Percentiles rank a stretch among this genome's conserved stretches.
phyloP scores from a whole-genome alignment of 2,797 vertebrate species.

The Centroberyx gerrardi region DNA sequence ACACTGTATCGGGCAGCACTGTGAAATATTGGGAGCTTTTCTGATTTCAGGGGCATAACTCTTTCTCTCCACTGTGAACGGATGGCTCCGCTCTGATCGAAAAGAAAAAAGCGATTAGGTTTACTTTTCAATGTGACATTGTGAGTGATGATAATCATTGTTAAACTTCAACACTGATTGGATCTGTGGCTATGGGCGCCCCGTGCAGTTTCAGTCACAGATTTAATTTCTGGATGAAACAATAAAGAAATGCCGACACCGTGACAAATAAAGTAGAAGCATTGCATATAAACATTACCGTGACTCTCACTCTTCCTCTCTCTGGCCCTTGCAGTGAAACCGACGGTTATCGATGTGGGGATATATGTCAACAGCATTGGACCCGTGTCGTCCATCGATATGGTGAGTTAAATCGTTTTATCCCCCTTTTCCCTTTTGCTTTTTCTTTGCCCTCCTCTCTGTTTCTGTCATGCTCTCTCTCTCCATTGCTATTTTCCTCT shows the following conservation, averaged over 20 bases:
- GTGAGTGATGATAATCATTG: slow-evolving; percentile 34
- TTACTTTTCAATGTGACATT: slow-evolving; percentile 38
- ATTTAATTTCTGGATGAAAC: slow-evolving; percentile 16
- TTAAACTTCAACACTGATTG: slow-evolving; percentile 37
- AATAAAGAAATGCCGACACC: not conserved
- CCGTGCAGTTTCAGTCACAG: not conserved
- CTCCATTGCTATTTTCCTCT: not conserved
- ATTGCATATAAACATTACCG: not conserved
- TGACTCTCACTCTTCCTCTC: slow-evolving; percentile 47
- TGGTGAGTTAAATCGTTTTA: slow-evolving; percentile 88
- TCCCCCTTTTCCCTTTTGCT: not conserved
- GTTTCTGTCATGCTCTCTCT: not conserved
- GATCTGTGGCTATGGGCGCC: slow-evolving; percentile 8
- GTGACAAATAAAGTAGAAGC: slow-evolving; percentile 17
- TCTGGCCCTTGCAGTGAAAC: slow-evolving; percentile 90
- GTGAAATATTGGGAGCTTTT: slow-evolving; percentile 11
- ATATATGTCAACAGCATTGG: slow-evolving; percentile 99
- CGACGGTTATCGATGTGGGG: slow-evolving; percentile 95
- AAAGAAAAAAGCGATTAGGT: slow-evolving; percentile 10
- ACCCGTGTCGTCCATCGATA: slow-evolving; percentile 98
- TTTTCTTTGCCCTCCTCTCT: not conserved
- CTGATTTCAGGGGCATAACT: slow-evolving; percentile 32
- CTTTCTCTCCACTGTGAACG: slow-evolving; percentile 2
- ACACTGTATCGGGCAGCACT: slow-evolving; percentile 31
- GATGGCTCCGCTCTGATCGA: slow-evolving; percentile 12